These are phyloP conservation scores for Phrynocephalus forsythii DNA, from an alignment of 2,797 vertebrate genomes.

Conservation along the genomic window DNA sequence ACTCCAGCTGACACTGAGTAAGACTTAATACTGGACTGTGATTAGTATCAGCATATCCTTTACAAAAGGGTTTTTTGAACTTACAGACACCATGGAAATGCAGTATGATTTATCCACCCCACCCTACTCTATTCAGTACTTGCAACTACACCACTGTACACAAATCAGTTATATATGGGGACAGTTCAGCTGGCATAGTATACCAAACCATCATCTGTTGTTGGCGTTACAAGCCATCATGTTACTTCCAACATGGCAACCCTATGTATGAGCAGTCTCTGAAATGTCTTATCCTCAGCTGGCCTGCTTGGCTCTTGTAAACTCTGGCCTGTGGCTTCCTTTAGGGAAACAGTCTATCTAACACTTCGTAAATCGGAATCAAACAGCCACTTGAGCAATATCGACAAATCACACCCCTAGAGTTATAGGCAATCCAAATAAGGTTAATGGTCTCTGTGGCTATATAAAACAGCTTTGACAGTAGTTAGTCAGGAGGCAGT, in stretches of 20 bases:
- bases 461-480: constrained; percentile 44
- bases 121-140: not conserved
- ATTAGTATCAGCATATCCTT: not conserved
- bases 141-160: not conserved
- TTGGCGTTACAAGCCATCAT: no score
- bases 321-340: no score
- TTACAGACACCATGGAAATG: not conserved
- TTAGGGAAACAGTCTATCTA: no score
- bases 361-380: not conserved
- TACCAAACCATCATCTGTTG: no score
- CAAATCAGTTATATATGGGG: not conserved
- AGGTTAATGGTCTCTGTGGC: constrained; percentile 31
- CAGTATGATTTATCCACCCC: not conserved
- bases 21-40: constrained; percentile 41
- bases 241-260: no score
- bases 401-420: not conserved
- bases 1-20: constrained; percentile 30
- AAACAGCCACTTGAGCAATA: not conserved
- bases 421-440: constrained; percentile 46
- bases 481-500: not conserved
- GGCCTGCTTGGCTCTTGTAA: no score
- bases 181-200: not conserved
- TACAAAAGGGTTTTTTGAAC: not conserved
- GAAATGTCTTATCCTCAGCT: no score
- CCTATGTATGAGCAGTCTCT: no score